These are phyloP conservation scores for Acromyrmex charruanus DNA, from an alignment of 1,140 invertebrate genomes.

Conservation along the genomic window DNA sequence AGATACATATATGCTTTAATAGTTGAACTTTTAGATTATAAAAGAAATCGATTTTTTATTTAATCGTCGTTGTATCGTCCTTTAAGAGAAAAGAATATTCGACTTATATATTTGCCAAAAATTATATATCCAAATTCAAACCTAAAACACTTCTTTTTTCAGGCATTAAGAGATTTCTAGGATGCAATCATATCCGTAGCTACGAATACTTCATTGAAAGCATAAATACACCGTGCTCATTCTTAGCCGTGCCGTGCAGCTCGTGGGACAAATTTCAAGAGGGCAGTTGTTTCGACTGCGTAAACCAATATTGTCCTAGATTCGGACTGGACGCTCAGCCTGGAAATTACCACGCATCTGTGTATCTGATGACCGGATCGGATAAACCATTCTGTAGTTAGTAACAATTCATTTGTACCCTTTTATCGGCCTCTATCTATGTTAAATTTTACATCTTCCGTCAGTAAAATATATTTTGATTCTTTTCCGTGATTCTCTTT, in stretches of 20 bases:
- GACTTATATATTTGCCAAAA: not conserved
- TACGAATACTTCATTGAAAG: slow-evolving; percentile 95
- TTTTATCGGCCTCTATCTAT: no score
- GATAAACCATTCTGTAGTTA: slow-evolving; percentile 92
- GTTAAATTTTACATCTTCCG: no score
- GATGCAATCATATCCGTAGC: slow-evolving; percentile 95
- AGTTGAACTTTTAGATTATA: no score
- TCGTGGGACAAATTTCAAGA: slow-evolving; percentile 92
- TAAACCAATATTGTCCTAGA: slow-evolving; percentile 89
- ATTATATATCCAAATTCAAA: no score
- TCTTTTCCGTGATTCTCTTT: no score
- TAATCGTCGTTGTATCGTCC: no score
- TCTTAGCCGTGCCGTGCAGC: slow-evolving; percentile 91
- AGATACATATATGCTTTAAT: no score
- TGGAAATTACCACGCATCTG: slow-evolving; percentile 87
- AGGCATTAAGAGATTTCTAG: slow-evolving; percentile 92
- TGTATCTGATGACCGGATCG: slow-evolving; percentile 91
- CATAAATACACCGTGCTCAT: slow-evolving; percentile 92
- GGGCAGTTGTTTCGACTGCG: slow-evolving; percentile 92
- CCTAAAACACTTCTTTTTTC: slow-evolving; percentile 30
- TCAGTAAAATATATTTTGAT: no score
- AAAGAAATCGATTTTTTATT: no score
- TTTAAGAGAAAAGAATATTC: not conserved
- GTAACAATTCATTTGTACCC: slow-evolving; percentile 79
- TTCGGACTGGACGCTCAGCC: slow-evolving; percentile 90